Evolutionary conservation across 2,888 invertebrate species (phyloP).

Genomic region (Melanargia galathea): DNA sequence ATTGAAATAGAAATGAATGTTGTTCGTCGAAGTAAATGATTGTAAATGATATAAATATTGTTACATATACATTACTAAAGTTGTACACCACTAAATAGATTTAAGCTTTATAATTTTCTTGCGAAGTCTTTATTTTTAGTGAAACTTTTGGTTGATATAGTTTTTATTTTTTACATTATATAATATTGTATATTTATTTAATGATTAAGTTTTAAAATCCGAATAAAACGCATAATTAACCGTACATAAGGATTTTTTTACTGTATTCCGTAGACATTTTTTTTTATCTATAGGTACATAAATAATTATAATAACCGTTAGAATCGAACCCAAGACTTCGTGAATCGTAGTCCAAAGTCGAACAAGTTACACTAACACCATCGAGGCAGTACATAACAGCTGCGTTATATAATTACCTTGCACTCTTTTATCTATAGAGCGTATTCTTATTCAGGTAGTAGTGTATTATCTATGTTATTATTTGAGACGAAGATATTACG

Average conservation of each 20-base stretch:
- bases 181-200: constrained; percentile 1
- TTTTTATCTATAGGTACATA: background rate
- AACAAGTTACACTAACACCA: too few species aligned
- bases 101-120: constrained; percentile 9
- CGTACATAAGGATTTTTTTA: background rate
- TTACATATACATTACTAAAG: background rate
- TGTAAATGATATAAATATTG: constrained; percentile 13
- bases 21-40: constrained; percentile 4
- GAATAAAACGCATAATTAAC: constrained; percentile 21
- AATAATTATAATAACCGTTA: too few species aligned
- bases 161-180: background rate
- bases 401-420: too few species aligned
- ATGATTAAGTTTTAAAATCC: too few species aligned
- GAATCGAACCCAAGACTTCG: too few species aligned
- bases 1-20: constrained; percentile 13
- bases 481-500: too few species aligned
- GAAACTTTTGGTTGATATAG: background rate
- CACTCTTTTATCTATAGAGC: too few species aligned
- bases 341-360: too few species aligned
- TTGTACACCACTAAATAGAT: constrained; percentile 11
- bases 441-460: too few species aligned
- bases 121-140: constrained; percentile 1
- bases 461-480: too few species aligned
- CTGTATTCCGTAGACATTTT: too few species aligned
- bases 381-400: too few species aligned